phyloP scores from a whole-genome alignment of 2,113 vertebrate genomes.

The Cynocephalus volans region DNA sequence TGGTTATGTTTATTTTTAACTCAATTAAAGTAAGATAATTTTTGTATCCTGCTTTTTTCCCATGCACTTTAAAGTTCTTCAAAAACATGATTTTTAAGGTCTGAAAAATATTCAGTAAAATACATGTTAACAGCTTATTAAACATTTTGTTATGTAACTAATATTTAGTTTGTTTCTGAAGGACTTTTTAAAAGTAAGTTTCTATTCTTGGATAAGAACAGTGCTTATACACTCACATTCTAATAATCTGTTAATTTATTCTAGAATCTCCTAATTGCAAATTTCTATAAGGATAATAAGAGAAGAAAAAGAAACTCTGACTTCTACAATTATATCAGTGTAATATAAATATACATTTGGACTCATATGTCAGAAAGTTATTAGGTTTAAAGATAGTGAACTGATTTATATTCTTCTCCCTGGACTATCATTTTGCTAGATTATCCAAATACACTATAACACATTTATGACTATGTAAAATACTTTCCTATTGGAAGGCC shows the following conservation, averaged over 20 bases:
- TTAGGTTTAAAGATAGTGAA: not conserved
- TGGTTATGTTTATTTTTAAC: not conserved
- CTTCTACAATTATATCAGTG: not conserved
- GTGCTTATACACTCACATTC: not conserved
- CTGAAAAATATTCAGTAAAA: conserved; percentile 10
- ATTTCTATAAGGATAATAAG: not conserved
- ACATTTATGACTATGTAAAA: not conserved
- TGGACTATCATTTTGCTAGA: not conserved
- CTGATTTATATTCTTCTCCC: not conserved
- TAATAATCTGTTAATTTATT: conserved; percentile 34
- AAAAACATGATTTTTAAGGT: conserved; percentile 14
- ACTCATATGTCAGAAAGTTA: not conserved
- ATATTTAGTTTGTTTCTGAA: not conserved
- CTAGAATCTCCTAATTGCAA: not conserved
- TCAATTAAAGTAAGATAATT: not conserved
- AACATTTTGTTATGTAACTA: not conserved
- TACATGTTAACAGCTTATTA: not conserved
- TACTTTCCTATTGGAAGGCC: not conserved
- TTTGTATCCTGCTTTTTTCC: not conserved
- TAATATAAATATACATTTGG: not conserved
- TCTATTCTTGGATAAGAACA: not conserved
- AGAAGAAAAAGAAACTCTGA: not conserved
- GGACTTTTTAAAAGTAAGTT: conserved; percentile 20
- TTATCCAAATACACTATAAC: not conserved
- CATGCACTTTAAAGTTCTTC: not conserved